Evolutionary conservation across 2,797 vertebrate species (phyloP).

Genomic region (Acanthiza pusilla): DNA sequence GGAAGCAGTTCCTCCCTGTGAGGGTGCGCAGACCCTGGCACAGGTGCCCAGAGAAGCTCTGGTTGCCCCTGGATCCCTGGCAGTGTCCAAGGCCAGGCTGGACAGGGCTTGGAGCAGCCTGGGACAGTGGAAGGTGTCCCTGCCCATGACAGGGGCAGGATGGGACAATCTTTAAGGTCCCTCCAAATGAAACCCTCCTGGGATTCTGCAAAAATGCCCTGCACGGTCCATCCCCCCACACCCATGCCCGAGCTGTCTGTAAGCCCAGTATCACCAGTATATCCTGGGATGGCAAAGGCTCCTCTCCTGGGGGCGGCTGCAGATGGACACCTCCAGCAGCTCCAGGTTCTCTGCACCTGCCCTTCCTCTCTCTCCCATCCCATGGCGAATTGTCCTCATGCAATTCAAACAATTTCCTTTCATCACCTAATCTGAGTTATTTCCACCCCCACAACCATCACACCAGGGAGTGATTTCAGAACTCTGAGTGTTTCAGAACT

Average conservation of each 20-base stretch:
- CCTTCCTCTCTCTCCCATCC: neutral
- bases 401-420: neutral
- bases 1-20: neutral
- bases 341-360: neutral
- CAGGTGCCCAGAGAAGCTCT: neutral
- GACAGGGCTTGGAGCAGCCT: fast-evolving
- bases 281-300: neutral
- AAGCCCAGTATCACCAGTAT: neutral
- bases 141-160: neutral
- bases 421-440: neutral
- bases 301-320: neutral
- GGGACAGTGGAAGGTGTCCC: neutral
- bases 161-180: neutral
- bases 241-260: neutral
- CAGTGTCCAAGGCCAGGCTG: neutral
- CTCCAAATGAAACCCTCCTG: neutral
- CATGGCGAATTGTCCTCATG: neutral
- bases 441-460: neutral
- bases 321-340: neutral
- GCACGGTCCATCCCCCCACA: neutral
- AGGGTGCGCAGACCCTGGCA: neutral
- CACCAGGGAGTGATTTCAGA: neutral
- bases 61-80: neutral
- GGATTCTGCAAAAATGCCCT: neutral
- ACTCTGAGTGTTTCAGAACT: neutral